phyloP scores from a whole-genome alignment of 92 coral and sea anemone genomes.

The Epizoanthus fatuus region DNA sequence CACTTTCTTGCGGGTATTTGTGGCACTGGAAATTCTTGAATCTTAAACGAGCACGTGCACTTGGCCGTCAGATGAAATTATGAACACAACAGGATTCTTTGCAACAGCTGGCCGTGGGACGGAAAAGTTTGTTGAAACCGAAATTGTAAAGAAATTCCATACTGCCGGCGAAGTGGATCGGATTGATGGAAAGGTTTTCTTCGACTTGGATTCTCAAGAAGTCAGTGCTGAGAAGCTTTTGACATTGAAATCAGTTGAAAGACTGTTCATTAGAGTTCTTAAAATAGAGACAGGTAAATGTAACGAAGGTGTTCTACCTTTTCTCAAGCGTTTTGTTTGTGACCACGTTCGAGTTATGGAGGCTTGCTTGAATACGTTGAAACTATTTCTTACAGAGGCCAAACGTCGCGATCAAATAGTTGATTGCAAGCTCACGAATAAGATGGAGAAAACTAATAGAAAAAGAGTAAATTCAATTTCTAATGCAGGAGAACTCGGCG shows the following conservation, averaged over 20 bases:
- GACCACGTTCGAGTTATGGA: slow-evolving; percentile 1
- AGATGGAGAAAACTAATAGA: neutral
- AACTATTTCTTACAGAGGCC: slow-evolving; percentile 7
- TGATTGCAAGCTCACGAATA: neutral
- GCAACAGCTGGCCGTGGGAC: slow-evolving; percentile 47
- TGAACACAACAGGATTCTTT: slow-evolving; percentile 16
- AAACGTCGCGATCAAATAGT: neutral
- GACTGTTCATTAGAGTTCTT: slow-evolving; percentile 30
- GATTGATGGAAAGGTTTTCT: slow-evolving; percentile 41
- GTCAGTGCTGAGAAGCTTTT: slow-evolving; percentile 10
- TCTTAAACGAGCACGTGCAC: neutral
- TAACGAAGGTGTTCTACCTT: neutral
- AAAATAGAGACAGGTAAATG: slow-evolving; percentile 13
- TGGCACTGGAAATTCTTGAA: too few relatives aligned
- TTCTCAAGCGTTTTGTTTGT: slow-evolving; percentile 11
- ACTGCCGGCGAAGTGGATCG: slow-evolving; percentile 20
- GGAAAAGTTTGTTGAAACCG: slow-evolving; percentile 36
- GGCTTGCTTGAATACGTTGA: neutral
- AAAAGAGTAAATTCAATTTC: neutral
- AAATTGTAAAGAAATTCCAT: slow-evolving; percentile 17
- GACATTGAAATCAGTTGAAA: slow-evolving; percentile 31
- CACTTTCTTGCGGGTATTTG: neutral
- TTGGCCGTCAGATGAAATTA: neutral
- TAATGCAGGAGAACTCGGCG: neutral
- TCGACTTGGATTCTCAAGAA: slow-evolving; percentile 9